A percentile compares a stretch with the other conserved stretches of the same genome.
phyloP scores from a whole-genome alignment of 2,888 invertebrate species.

The Gandaritis pyraliata region DNA sequence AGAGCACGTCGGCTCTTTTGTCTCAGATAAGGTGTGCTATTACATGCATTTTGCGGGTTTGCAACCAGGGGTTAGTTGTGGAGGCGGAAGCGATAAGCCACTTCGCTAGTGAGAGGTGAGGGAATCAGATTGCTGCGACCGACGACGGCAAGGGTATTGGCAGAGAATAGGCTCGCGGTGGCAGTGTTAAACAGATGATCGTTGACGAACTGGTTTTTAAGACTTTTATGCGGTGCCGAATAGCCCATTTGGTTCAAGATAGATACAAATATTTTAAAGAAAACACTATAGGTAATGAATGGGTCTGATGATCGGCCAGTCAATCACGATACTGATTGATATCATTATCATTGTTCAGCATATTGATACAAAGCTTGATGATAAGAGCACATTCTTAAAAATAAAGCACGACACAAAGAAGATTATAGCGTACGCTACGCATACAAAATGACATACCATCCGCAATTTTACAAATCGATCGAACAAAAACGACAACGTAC shows the following conservation, averaged over 20 bases:
- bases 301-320: neutral
- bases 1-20: slow-evolving; percentile 62
- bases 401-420: slow-evolving; percentile 20
- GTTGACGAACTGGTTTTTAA: slow-evolving; percentile 39
- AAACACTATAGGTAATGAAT: neutral
- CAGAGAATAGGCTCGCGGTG: slow-evolving; percentile 62
- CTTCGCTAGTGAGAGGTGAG: slow-evolving; percentile 60
- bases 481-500: slow-evolving; percentile 49
- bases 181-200: slow-evolving; percentile 53
- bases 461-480: slow-evolving; percentile 46
- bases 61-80: slow-evolving; percentile 35
- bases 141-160: slow-evolving; percentile 62
- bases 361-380: slow-evolving; percentile 14
- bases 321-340: slow-evolving; percentile 13
- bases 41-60: slow-evolving; percentile 43
- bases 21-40: slow-evolving; percentile 63
- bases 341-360: slow-evolving; percentile 8
- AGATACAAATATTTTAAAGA: too few relatives aligned
- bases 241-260: neutral
- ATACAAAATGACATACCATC: slow-evolving; percentile 53
- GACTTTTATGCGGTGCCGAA: slow-evolving; percentile 7
- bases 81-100: slow-evolving; percentile 71
- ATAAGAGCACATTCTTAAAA: slow-evolving; percentile 18
- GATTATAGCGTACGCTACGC: slow-evolving; percentile 47
- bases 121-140: slow-evolving; percentile 74